Conservation (phyloP, 2,113 vertebrate genomes). For the Dissostichus mawsoni region DNA sequence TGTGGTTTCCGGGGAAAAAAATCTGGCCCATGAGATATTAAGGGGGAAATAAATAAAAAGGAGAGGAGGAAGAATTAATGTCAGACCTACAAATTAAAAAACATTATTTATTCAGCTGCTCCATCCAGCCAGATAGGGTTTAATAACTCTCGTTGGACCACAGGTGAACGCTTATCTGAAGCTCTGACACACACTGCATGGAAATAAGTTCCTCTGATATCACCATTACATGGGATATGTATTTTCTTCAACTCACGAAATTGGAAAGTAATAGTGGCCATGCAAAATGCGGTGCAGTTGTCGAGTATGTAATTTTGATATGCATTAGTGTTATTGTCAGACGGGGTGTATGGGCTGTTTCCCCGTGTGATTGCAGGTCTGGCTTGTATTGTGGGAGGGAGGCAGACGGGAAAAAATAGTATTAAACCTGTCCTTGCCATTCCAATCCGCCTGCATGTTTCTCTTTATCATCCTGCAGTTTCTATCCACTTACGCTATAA, state of each 20-base stretch:
- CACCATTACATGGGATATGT: conserved; percentile 77
- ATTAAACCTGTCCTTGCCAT: conserved; percentile 99
- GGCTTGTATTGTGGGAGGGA: conserved; percentile 92
- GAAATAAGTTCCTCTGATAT: conserved; percentile 80
- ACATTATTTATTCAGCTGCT: conserved; percentile 53
- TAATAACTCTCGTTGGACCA: conserved; percentile 75
- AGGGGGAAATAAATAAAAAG: conserved; percentile 44
- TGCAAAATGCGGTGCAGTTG: conserved; percentile 75
- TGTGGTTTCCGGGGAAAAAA: conserved; percentile 33
- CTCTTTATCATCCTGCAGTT: conserved; percentile 98
- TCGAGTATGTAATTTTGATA: conserved; percentile 83
- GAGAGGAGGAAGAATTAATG: conserved; percentile 52
- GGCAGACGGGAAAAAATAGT: conserved; percentile 93
- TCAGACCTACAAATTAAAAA: conserved; percentile 39
- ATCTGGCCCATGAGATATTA: conserved; percentile 55
- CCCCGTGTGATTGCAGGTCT: conserved; percentile 90
- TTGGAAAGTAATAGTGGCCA: conserved; percentile 78
- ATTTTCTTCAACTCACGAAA: conserved; percentile 76
- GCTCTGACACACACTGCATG: conserved; percentile 61
- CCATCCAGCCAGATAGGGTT: conserved; percentile 62
- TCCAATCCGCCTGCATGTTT: conserved; percentile 97
- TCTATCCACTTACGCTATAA: conserved; percentile 99
- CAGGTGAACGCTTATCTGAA: conserved; percentile 78
- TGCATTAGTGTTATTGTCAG: conserved; percentile 86
- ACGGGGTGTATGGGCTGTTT: conserved; percentile 87